phyloP scores from a whole-genome alignment of 2,888 invertebrate genomes.

The Drosophila leonis region DNA sequence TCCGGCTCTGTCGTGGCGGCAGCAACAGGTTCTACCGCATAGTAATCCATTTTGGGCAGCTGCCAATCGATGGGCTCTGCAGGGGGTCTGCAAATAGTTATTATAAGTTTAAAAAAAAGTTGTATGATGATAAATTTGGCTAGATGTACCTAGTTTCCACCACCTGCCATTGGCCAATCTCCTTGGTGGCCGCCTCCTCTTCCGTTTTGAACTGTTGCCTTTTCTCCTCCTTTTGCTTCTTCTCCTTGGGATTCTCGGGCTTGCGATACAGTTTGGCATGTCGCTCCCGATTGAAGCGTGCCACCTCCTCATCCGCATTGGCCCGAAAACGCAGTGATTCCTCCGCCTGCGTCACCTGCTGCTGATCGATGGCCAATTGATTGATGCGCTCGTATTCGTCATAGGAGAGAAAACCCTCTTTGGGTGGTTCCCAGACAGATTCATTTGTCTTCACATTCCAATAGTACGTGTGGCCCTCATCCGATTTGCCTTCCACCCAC shows the following conservation, averaged over 20 bases:
- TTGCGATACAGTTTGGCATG: slow-evolving; percentile 78
- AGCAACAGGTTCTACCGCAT: slow-evolving; percentile 72
- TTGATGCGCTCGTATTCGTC: slow-evolving; percentile 88
- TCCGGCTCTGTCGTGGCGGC: slow-evolving; percentile 66
- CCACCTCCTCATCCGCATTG: slow-evolving; percentile 86
- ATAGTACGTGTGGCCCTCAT: slow-evolving; percentile 92
- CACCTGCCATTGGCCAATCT: slow-evolving; percentile 92
- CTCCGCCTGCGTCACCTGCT: slow-evolving; percentile 86
- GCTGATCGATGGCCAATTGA: slow-evolving; percentile 86
- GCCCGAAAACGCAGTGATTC: slow-evolving; percentile 85
- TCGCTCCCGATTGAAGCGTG: slow-evolving; percentile 84
- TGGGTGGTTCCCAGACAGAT: slow-evolving; percentile 91
- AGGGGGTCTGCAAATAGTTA: slow-evolving; percentile 56
- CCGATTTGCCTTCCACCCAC: slow-evolving; percentile 92
- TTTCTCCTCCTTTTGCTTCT: slow-evolving; percentile 84
- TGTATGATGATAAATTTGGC: background rate
- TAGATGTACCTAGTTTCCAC: slow-evolving; percentile 88
- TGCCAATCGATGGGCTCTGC: slow-evolving; percentile 88
- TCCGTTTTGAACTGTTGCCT: slow-evolving; percentile 86
- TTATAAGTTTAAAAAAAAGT: background rate
- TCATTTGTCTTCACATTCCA: slow-evolving; percentile 95
- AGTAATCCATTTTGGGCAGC: slow-evolving; percentile 87
- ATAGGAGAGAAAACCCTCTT: slow-evolving; percentile 90
- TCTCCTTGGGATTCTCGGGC: slow-evolving; percentile 75
- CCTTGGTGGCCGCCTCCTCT: slow-evolving; percentile 87